These are phyloP conservation scores for Drosophila parvula DNA, from an alignment of 1,140 invertebrate species.

Conservation along the genomic window DNA sequence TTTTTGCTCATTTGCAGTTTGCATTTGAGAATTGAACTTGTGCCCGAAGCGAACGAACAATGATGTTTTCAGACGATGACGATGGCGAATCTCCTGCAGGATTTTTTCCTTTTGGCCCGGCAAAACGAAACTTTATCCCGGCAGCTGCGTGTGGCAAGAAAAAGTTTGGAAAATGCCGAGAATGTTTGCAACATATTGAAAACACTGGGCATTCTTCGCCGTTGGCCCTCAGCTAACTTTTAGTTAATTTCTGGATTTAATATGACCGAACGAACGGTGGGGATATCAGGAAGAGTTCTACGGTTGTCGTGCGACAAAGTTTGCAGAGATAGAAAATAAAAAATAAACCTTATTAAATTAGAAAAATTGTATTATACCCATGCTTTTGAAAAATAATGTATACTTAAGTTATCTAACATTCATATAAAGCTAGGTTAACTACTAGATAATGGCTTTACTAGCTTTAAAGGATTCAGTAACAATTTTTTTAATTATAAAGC, in stretches of 20 bases:
- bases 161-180: constrained; percentile 63
- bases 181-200: constrained; percentile 76
- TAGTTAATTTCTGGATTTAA: constrained; percentile 27
- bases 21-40: constrained; percentile 65
- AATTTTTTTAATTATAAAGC: too few species aligned
- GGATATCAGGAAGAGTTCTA: background rate
- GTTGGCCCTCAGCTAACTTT: constrained; percentile 24
- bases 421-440: too few species aligned
- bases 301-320: constrained; percentile 6
- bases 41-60: constrained; percentile 42
- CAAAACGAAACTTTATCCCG: constrained; percentile 60
- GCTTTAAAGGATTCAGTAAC: too few species aligned
- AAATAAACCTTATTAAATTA: background rate
- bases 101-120: constrained; percentile 32
- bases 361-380: too few species aligned
- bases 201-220: constrained; percentile 65
- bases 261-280: background rate
- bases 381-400: too few species aligned
- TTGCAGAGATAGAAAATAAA: background rate
- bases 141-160: constrained; percentile 68
- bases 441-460: too few species aligned
- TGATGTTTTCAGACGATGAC: constrained; percentile 48
- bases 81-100: constrained; percentile 44
- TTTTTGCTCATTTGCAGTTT: constrained; percentile 79
- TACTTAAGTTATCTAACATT: too few species aligned